phyloP scores from a whole-genome alignment of 2,113 vertebrate species.

The Laterallus jamaicensis region DNA sequence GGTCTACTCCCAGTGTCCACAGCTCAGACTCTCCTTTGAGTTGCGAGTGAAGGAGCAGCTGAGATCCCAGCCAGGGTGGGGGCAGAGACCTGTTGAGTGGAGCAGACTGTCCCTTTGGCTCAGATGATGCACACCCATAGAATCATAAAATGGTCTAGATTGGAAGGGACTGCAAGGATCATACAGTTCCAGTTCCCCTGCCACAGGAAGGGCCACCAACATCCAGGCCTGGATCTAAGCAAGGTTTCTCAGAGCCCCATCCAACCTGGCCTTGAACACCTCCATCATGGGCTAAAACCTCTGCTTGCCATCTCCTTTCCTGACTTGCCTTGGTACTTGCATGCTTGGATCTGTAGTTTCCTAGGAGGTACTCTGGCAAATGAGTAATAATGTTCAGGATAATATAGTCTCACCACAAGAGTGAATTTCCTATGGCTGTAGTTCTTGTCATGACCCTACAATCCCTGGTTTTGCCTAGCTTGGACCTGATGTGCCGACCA shows the following conservation, averaged over 20 bases:
- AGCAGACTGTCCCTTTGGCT: neutral
- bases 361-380: neutral
- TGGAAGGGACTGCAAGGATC: too few relatives aligned
- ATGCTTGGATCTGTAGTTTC: neutral
- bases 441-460: neutral
- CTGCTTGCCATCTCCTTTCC: neutral
- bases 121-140: accelerated
- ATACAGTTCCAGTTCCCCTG: too few relatives aligned
- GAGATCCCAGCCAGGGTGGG: neutral
- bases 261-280: too few relatives aligned
- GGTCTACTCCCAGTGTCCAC: accelerated
- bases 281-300: neutral
- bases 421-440: neutral
- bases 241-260: too few relatives aligned
- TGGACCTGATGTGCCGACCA: accelerated
- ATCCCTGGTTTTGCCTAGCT: neutral
- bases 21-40: neutral
- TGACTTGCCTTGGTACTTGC: accelerated
- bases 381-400: neutral
- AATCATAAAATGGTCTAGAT: too few relatives aligned
- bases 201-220: too few relatives aligned
- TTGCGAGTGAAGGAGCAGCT: neutral
- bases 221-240: too few relatives aligned
- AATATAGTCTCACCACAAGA: neutral
- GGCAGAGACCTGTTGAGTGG: neutral